Base-by-base conservation (phyloP, 2,797 vertebrate species). In the Holocentrus rufus region DNA sequence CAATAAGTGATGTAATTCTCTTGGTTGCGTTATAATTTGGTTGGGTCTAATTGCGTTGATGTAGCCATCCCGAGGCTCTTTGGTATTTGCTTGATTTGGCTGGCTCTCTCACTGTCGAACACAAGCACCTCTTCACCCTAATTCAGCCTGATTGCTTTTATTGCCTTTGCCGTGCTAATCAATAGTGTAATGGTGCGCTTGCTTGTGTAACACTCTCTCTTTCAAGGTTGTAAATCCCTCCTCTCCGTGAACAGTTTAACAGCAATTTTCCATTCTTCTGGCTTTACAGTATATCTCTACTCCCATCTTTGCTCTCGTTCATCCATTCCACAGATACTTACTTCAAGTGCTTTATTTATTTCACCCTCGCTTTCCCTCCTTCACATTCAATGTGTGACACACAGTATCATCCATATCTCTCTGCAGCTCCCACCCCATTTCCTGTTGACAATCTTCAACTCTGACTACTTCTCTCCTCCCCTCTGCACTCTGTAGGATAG, bases 401-500 rank as follows among this genome's bases (percentile, higher is more conserved):
- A 36, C 69, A 74, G 65, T 81, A 67, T 75, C 62, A 77, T 77
- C 55, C 50, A 58, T 65, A 84, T 88, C 78, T 85, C 68, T 62
- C 18, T 67, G 34, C 50, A 14, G 49, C 76, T 72, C 34, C 60
- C 72, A 62, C 74, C 71, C 52, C 72, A 81, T 82, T 88, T 90
- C 88, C 88, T 85, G 86, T 87, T 85, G 86, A 80, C 86, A 66
- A 4, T 68, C 53, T 31, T 30, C 1, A 23, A 49, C 77, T n/a
- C 46, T 57, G 9, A n/a, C 82, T 15, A 74, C 69, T 64, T 76
- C 63, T 67, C 69, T 82, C 69, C 60, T 76, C 46, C 76, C 18
- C 13, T 71, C 14, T 62, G n/a, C 39, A 11, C 72, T 74, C 77
- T 71, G 87, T 92, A 99, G 98, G 96, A 96, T 98, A 89, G 97